phyloP scores from a whole-genome alignment of 2,888 invertebrate species.

The Dryocosmus kuriphilus region DNA sequence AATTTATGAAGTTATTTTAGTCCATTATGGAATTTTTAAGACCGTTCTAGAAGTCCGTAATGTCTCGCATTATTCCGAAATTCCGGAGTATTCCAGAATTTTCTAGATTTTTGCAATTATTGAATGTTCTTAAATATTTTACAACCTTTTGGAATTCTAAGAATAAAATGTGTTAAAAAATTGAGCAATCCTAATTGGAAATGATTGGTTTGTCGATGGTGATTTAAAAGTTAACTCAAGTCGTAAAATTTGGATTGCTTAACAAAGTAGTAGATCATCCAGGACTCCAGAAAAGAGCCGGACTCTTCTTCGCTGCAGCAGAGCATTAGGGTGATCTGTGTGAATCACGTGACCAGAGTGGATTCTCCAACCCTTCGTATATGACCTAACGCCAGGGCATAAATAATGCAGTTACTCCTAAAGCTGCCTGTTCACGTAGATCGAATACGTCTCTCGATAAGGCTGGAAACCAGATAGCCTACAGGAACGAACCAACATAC shows the following conservation, averaged over 20 bases:
- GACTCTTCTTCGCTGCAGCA: constrained; percentile 64
- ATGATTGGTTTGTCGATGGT: background rate
- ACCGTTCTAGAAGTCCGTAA: too few relatives aligned
- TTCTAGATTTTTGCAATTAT: too few relatives aligned
- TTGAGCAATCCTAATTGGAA: background rate
- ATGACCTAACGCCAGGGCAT: constrained; percentile 51
- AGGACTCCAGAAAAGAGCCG: constrained; percentile 41
- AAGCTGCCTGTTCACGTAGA: constrained; percentile 70
- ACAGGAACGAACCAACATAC: constrained; percentile 25
- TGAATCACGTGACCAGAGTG: constrained; percentile 55
- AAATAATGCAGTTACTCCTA: constrained; percentile 62
- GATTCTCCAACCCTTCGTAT: constrained; percentile 53
- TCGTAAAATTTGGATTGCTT: background rate
- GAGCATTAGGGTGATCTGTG: constrained; percentile 58
- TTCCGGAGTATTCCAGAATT: too few relatives aligned
- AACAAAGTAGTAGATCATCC: constrained; percentile 30
- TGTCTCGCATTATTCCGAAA: too few relatives aligned
- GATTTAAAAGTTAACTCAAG: background rate
- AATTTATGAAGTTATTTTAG: too few relatives aligned
- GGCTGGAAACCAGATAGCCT: constrained; percentile 48
- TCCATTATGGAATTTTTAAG: too few relatives aligned
- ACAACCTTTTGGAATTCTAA: too few relatives aligned
- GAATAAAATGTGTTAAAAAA: too few relatives aligned
- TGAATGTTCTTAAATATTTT: too few relatives aligned
- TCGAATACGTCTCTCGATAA: constrained; percentile 66